Evolutionary conservation across 2,797 vertebrate genomes (phyloP).

Genomic region (Sylvilagus floridanus): DNA sequence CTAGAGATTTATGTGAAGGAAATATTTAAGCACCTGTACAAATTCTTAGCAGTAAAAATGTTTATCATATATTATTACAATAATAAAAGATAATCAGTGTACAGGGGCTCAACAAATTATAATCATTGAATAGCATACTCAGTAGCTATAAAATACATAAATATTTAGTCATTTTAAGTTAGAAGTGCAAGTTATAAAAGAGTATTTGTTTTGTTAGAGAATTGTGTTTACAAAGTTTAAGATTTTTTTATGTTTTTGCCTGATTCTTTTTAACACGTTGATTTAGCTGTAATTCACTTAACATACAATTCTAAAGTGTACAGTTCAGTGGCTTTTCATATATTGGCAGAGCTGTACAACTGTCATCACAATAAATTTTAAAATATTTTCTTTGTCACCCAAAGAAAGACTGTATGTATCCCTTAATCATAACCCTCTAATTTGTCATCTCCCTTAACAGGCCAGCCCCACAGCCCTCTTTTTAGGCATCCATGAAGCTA

Average conservation of each 20-base stretch:
- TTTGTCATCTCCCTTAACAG: background rate
- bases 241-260: background rate
- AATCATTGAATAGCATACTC: background rate
- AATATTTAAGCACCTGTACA: constrained; percentile 24
- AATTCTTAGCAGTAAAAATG: background rate
- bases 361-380: background rate
- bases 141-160: background rate
- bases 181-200: background rate
- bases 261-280: constrained; percentile 30
- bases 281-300: background rate
- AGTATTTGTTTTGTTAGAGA: constrained; percentile 38
- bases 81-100: constrained; percentile 8
- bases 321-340: background rate
- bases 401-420: background rate
- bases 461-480: background rate
- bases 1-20: constrained; percentile 25
- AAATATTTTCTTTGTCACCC: background rate
- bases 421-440: background rate
- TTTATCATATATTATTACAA: background rate
- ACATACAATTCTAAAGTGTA: background rate
- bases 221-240: constrained; percentile 15
- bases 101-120: background rate
- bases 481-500: background rate
- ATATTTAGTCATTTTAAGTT: constrained; percentile 10
- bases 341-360: background rate